Evolutionary conservation across 2,797 vertebrate species (phyloP), one percentile per base, ranked within the genome.

Genomic region (Lagocephalus sceleratus): DNA sequence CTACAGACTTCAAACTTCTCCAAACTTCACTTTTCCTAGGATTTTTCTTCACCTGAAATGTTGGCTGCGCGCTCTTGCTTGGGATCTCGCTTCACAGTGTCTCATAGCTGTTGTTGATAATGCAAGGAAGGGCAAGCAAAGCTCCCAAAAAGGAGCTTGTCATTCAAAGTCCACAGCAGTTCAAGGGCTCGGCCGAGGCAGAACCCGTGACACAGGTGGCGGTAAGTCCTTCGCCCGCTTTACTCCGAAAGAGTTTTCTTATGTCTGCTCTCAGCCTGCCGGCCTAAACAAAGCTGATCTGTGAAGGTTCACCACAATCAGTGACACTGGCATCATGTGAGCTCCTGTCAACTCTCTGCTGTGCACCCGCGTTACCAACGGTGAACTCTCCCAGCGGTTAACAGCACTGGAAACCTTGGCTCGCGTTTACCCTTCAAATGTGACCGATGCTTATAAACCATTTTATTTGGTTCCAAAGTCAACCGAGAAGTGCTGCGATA

Each of bases 81-180:
- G 73, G 73, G 69, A 82, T 81, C 52, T 57, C 71, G 41, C 26
- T 71, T 25, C 56, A 69, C 74, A 42, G 66, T 66, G 68, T 73
- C 55, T 57, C 21, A 44, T 38, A 54, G 48, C 72, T 62, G 68
- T 48, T 64, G 52, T 76, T 85, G 77, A 94, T 69, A 85, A 96
- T 96, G 95, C 94, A 96, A 87, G 93, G 93, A 74, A 92, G 92
- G 81, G 88, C 89, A 12, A 76, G 68, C 71, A 92, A 92, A 89
- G 79, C 79, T 84, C 81, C 87, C 47, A 98, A 91, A 83, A 98
- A 94, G 82, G 95, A 95, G 73, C 79, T 95, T 82, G 75, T 93
- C 81, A 91, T 94, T 48, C 93, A 95, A 63, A 92, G 94, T 71
- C 91, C 91, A 0, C 91, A 92, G 78, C 92, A 93, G 73, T 84